phyloP scores from a whole-genome alignment of 1,140 invertebrate species.

The Pseudomyrmex cubaensis region DNA sequence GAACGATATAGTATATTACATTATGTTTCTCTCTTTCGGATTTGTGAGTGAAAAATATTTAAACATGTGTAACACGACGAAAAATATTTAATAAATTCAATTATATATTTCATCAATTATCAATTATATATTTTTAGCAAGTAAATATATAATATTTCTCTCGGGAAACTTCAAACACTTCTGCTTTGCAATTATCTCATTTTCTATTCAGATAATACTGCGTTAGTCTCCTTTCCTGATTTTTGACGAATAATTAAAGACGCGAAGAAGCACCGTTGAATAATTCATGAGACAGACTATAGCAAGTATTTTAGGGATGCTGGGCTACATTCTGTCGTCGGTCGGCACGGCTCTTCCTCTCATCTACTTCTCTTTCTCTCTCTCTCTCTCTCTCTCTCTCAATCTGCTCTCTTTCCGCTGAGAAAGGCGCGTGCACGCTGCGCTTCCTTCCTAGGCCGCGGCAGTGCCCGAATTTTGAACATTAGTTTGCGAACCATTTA shows the following conservation, averaged over 20 bases:
- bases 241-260: slow-evolving; percentile 23
- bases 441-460: slow-evolving; percentile 40
- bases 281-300: slow-evolving; percentile 35
- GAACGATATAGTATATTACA: neutral
- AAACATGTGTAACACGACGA: no score
- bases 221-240: neutral
- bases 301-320: slow-evolving; percentile 16
- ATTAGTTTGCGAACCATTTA: slow-evolving; percentile 77
- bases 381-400: no score
- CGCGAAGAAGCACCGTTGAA: slow-evolving; percentile 31
- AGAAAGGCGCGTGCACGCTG: slow-evolving; percentile 38
- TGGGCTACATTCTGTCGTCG: slow-evolving; percentile 30
- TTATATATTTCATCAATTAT: no score
- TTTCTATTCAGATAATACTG: neutral
- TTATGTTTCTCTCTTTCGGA: no score
- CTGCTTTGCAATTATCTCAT: neutral
- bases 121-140: no score
- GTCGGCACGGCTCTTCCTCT: slow-evolving; percentile 31
- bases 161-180: neutral
- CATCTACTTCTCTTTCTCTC: slow-evolving; percentile 37
- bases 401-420: slow-evolving; percentile 24
- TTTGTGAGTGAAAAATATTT: no score
- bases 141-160: no score
- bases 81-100: no score
- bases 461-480: slow-evolving; percentile 71